Conservation (phyloP, 2,797 vertebrate genomes). For the Synaphobranchus kaupii region DNA sequence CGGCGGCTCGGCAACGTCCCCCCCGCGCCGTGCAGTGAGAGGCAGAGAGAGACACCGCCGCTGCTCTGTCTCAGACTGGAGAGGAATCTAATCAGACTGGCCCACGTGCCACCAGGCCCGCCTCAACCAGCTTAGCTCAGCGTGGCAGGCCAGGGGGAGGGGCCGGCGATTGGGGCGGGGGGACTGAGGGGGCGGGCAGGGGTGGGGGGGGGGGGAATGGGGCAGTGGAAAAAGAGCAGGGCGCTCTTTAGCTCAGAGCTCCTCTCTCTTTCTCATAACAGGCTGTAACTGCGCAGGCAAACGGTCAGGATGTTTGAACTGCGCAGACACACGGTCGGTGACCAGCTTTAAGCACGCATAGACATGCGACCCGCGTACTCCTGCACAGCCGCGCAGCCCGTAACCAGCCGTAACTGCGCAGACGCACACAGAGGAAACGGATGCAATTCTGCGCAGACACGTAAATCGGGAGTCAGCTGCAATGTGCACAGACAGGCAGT, state of each 20-base stretch:
- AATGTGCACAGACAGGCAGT: neutral
- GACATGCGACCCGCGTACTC: neutral
- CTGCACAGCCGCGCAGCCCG: neutral
- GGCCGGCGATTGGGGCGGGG: neutral
- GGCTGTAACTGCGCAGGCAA: neutral
- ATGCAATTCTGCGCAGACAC: neutral
- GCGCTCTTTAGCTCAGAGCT: conserved; percentile 14
- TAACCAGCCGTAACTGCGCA: neutral
- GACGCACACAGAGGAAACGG: neutral
- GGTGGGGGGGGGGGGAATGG: neutral
- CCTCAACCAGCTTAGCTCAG: conserved; percentile 35
- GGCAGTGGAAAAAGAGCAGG: neutral
- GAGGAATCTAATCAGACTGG: conserved; percentile 33
- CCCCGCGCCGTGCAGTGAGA: conserved; percentile 30
- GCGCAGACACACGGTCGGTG: neutral
- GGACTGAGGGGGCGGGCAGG: neutral
- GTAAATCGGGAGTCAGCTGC: neutral
- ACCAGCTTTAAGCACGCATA: neutral
- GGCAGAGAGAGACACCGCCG: conserved; percentile 31
- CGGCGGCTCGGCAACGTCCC: conserved; percentile 42
- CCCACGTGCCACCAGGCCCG: conserved; percentile 36
- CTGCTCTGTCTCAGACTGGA: conserved; percentile 36
- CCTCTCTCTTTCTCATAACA: conserved; percentile 12
- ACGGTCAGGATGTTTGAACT: neutral
- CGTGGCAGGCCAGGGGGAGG: neutral